A percentile compares a stretch with the other conserved stretches of the same genome.
phyloP scores from a whole-genome alignment of 2,797 vertebrate genomes.

The Ptychobarbus kaznakovi region DNA sequence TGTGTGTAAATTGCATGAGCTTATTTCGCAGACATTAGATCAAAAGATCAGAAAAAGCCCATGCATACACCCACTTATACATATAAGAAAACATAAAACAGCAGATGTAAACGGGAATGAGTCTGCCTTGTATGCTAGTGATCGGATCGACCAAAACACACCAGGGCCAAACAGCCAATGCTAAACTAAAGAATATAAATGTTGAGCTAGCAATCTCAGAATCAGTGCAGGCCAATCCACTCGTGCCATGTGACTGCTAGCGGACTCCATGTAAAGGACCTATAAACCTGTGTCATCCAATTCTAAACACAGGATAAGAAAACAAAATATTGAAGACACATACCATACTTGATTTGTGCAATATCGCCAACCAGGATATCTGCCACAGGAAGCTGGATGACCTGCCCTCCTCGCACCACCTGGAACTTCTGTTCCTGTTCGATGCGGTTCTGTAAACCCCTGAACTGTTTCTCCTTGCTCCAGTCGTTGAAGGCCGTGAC shows the following conservation, averaged over 20 bases:
- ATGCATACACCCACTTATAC: background rate
- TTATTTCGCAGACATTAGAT: too few species aligned
- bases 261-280: background rate
- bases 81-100: too few species aligned
- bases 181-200: background rate
- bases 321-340: conserved; percentile 51
- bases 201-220: background rate
- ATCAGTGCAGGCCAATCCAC: background rate
- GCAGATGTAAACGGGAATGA: too few species aligned
- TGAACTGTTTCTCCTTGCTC: conserved; percentile 99
- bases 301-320: background rate
- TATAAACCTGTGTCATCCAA: background rate
- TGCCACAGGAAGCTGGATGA: conserved; percentile 93
- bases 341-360: conserved; percentile 96
- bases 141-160: too few species aligned
- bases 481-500: conserved; percentile 99
- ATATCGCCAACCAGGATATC: conserved; percentile 96
- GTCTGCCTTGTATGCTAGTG: too few species aligned
- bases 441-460: conserved; percentile 95
- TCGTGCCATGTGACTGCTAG: background rate
- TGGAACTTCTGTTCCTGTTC: conserved; percentile 99
- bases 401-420: conserved; percentile 88
- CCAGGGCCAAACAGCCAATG: background rate
- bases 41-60: too few species aligned
- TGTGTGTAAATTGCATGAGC: too few species aligned